A percentile compares a stretch with the other conserved stretches of the same genome.
phyloP scores from a whole-genome alignment of 2,888 invertebrate genomes.

The Brachypalpus laphriformis region DNA sequence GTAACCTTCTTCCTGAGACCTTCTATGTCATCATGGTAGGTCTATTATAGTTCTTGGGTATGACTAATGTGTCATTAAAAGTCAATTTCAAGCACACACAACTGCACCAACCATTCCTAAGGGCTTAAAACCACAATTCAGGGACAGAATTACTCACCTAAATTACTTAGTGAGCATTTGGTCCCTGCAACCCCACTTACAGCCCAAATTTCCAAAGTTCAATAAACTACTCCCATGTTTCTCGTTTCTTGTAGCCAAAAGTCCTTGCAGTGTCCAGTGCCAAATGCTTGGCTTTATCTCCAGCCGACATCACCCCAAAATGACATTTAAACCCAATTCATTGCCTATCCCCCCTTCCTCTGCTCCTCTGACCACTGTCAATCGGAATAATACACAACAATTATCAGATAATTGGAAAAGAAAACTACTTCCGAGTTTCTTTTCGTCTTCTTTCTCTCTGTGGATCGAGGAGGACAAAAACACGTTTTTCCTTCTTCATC shows the following conservation, averaged over 20 bases:
- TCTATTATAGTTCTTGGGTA: too few relatives aligned
- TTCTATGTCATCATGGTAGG: too few relatives aligned
- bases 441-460: not conserved
- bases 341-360: not conserved
- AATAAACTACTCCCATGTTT: not conserved
- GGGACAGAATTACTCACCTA: too few relatives aligned
- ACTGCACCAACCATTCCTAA: too few relatives aligned
- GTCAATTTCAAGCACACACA: too few relatives aligned
- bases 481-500: constrained; percentile 1
- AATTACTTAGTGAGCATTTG: too few relatives aligned
- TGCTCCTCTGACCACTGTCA: not conserved
- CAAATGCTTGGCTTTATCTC: not conserved
- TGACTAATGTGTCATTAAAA: too few relatives aligned
- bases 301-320: not conserved
- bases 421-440: constrained; percentile 48
- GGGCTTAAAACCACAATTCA: too few relatives aligned
- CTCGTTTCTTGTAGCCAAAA: not conserved
- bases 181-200: too few relatives aligned
- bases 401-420: constrained; percentile 57
- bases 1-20: too few relatives aligned
- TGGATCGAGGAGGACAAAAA: too few relatives aligned
- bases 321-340: constrained; percentile 3
- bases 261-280: not conserved
- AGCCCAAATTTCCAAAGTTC: too few relatives aligned
- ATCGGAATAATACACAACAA: constrained; percentile 49